phyloP scores from a whole-genome alignment of 2,113 vertebrate genomes.

The Parus major region DNA sequence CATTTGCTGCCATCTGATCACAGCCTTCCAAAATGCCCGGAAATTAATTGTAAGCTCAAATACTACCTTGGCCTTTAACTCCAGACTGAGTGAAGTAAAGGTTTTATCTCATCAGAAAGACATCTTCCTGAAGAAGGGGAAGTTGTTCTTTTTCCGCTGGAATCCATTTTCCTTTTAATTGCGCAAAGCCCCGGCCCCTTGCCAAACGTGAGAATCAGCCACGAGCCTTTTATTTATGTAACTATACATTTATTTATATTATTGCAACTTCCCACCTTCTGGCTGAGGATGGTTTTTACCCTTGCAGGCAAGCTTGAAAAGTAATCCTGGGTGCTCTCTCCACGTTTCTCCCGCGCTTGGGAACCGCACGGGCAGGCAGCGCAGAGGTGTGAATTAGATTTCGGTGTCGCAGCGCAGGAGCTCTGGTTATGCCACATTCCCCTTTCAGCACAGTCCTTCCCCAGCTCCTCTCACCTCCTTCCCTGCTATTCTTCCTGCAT shows the following conservation, averaged over 20 bases:
- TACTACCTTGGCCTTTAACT: constrained; percentile 44
- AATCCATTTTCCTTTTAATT: constrained; percentile 33
- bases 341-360: background rate
- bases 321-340: background rate
- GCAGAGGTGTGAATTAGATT: constrained; percentile 57
- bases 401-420: background rate
- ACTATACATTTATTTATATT: background rate
- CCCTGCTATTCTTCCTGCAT: constrained; percentile 33
- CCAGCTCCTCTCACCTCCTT: constrained; percentile 23
- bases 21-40: background rate
- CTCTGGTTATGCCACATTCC: background rate
- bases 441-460: background rate
- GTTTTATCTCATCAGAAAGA: constrained; percentile 7
- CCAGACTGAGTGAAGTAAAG: background rate
- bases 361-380: background rate
- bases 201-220: background rate
- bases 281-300: background rate
- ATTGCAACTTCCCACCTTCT: background rate
- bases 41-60: constrained; percentile 45
- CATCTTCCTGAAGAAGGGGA: background rate
- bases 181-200: background rate
- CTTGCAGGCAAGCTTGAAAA: background rate
- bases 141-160: background rate
- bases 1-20: background rate
- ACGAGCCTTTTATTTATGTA: background rate